Base-by-base conservation (phyloP, 2,113 vertebrate genomes). In the Panurus biarmicus region DNA sequence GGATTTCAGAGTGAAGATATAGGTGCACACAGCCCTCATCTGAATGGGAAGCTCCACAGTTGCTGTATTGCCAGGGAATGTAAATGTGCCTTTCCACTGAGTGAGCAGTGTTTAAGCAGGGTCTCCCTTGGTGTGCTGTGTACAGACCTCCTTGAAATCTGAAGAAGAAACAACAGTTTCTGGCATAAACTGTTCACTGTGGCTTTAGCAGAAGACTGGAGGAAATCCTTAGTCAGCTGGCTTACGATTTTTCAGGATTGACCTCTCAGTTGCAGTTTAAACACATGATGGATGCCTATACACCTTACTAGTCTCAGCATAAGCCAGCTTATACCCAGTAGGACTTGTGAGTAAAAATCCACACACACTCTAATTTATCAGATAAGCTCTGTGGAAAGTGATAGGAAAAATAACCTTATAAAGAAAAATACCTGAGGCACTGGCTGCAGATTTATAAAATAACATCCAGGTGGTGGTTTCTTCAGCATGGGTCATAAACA, bases 211-310 rank as follows among this genome's bases (percentile, higher is more conserved):
- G 80, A 67, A 89, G 61, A 22, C 61, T 81, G 57, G 64, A 85
- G 51, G 61, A 72, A 91, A 61, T 61, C 45, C 70, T 75, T 79
- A 61, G 25, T 77, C 86, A 86, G 48, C 31, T 56, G 40, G 14
- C 53, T 89, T 87, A 78, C 72, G 50, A 35, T 85, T 91, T 87
- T 85, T 79, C 54, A 50, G 67, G 54, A 42, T 12, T 87, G 87
- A 93, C 54, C 71, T 85, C 62, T 78, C 2, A 2, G 58, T 45
- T 76, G n/a, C 48, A 73, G 50, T 87, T 82, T 93, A 89, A 79
- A 53, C 23, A 26, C 31, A 12, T 51, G 62, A 62, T 36, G 53
- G 81, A 78, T 90, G 67, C 58, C 89, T 53, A 35, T 53, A 36
- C 57, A 42, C 58, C 1, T 71, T 72, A 56, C 29, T 50, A 29